phyloP scores from a whole-genome alignment of 2,888 invertebrate species.

The Tinea pellionella region DNA sequence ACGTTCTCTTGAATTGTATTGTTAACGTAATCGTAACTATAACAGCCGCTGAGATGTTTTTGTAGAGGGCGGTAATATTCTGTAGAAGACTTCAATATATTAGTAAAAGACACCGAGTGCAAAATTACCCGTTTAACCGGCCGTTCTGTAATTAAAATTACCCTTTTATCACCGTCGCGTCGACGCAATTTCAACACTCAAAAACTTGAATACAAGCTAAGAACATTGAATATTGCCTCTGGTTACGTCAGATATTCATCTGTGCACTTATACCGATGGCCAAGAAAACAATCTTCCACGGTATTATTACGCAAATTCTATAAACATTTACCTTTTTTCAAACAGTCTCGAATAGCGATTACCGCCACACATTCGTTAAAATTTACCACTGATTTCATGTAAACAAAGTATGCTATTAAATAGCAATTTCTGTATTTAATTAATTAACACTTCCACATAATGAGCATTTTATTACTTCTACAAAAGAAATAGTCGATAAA shows the following conservation, averaged over 20 bases:
- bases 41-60: too few relatives aligned
- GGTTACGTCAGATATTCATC: constrained; percentile 26
- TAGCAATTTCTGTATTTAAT: constrained; percentile 8
- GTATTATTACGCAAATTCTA: constrained; percentile 18
- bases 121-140: neutral
- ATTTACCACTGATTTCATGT: neutral
- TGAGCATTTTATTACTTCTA: neutral
- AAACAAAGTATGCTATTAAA: constrained; percentile 9
- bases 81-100: too few relatives aligned
- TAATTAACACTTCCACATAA: constrained; percentile 4
- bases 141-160: constrained; percentile 16
- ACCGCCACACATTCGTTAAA: neutral
- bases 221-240: constrained; percentile 18
- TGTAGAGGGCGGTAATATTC: too few relatives aligned
- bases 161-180: constrained; percentile 21
- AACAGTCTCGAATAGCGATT: constrained; percentile 5
- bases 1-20: neutral
- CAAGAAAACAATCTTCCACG: constrained; percentile 22
- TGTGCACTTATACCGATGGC: constrained; percentile 18
- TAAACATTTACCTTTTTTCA: constrained; percentile 19
- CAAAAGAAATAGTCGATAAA: neutral
- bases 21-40: too few relatives aligned
- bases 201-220: constrained; percentile 17
- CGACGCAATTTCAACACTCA: constrained; percentile 24
- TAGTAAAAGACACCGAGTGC: neutral